phyloP scores from a whole-genome alignment of 2,113 vertebrate genomes.

The Poeciliopsis turrubarensis region DNA sequence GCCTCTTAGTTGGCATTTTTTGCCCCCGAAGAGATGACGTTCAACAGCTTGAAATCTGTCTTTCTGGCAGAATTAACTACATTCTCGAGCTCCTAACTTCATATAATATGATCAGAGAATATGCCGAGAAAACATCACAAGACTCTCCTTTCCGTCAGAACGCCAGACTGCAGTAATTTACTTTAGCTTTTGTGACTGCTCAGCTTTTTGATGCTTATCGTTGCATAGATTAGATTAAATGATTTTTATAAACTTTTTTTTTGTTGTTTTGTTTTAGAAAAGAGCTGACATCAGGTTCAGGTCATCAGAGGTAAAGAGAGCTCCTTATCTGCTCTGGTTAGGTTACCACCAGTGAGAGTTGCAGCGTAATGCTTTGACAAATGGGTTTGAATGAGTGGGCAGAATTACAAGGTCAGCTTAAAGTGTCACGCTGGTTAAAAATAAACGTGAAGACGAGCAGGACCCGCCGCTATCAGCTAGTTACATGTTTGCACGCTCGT shows the following conservation, averaged over 20 bases:
- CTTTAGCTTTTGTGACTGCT: background rate
- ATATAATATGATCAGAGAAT: background rate
- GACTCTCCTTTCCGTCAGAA: slow-evolving; percentile 3
- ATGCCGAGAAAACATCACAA: slow-evolving; percentile 50
- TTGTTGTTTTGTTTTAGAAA: background rate
- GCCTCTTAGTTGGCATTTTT: background rate
- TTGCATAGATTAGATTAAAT: slow-evolving; percentile 11
- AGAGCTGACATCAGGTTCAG: slow-evolving; percentile 40
- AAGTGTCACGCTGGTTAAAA: background rate
- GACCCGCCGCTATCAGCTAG: background rate
- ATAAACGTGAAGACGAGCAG: background rate
- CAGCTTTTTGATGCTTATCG: slow-evolving; percentile 1
- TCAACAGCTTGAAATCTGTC: background rate
- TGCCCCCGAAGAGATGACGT: background rate
- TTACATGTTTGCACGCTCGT: background rate
- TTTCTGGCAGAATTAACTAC: background rate
- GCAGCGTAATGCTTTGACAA: slow-evolving; percentile 28
- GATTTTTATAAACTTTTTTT: background rate
- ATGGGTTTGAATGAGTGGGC: background rate
- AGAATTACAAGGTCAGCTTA: background rate
- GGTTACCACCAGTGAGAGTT: background rate
- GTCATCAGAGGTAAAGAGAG: slow-evolving; percentile 7
- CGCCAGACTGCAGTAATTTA: background rate
- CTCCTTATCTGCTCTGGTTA: slow-evolving; percentile 26
- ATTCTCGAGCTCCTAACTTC: background rate